Base-by-base conservation (phyloP, 2,113 vertebrate species). In the Phaethon lepturus region DNA sequence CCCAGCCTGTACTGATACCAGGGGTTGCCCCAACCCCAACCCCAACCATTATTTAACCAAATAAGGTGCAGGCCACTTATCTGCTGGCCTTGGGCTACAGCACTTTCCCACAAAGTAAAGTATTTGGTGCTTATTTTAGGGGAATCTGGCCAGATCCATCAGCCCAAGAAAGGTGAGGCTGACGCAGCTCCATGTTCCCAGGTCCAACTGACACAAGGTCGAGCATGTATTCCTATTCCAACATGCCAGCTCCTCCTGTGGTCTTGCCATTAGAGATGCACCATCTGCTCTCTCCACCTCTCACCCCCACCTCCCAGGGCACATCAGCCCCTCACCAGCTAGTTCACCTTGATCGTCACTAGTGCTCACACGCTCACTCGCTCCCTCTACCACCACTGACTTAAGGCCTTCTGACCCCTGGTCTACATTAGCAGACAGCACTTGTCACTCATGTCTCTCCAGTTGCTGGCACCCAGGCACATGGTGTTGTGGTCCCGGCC, bases 331-430 rank as follows among this genome's bases (percentile, higher is more conserved):
- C 58, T 68, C 5, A 1, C 12, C 44, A 18, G 24, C 44, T 40
- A 35, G 10, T 26, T 31, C 59, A 56, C 56, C 45, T 69, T 66
- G n/a, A 33, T 69, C 2, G 1, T 33, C 28, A 13, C 26, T 62
- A 15, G 5, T 0, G 1, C 35, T 77, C 29, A 55, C 44, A 31
- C 11, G 1, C 11, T 33, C 62, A 29, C 26, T 49, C 0, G 0
- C 16, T 58, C 42, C 13, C 62, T 15, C 29, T 5, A 33, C 16
- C 63, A 68, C 42, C 3, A 2, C 50, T 75, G 73, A 17, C 2
- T 0, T 10, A 52, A 56, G 50, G 31, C 24, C 55, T 95, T 47
- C 77, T 78, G 77, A 11, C 35, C 8, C 6, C 18, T 8, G 6
- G 7, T 33, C 60, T 7, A 19, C 31, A 40, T 28, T 9, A 60